A percentile compares a stretch with the other conserved stretches of the same genome.
phyloP scores from a whole-genome alignment of 2,113 vertebrate species.

The Sterna hirundo region DNA sequence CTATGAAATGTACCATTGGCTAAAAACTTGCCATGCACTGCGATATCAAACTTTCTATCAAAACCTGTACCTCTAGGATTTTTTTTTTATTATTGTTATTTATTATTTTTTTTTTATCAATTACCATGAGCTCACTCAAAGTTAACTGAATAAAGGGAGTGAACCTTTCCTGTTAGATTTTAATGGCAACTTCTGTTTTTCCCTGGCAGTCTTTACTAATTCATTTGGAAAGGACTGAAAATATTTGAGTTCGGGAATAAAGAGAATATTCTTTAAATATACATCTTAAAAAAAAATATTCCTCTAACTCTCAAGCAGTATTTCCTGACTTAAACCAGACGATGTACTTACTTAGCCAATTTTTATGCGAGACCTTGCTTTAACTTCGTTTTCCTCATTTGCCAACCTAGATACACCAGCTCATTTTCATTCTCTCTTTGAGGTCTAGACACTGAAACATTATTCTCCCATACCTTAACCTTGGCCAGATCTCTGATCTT shows the following conservation, averaged over 20 bases:
- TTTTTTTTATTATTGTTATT: not conserved
- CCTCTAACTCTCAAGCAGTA: not conserved
- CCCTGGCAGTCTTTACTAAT: not conserved
- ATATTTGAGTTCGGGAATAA: not conserved
- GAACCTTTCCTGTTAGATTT: not conserved
- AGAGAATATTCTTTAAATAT: not conserved
- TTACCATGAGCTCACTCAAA: not conserved
- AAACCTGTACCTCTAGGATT: not conserved
- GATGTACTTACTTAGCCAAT: conserved; percentile 10
- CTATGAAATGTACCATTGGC: not conserved
- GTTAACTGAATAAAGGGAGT: not conserved
- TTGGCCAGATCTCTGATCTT: not conserved
- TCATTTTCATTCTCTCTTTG: not conserved
- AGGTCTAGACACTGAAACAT: not conserved
- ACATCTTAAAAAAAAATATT: not conserved
- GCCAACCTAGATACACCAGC: not conserved
- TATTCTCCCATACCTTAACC: not conserved
- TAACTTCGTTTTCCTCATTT: not conserved
- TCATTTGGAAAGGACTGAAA: not conserved
- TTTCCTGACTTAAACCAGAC: conserved; percentile 34
- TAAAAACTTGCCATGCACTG: not conserved
- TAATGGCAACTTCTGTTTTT: not conserved
- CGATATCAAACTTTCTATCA: conserved; percentile 30
- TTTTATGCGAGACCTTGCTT: not conserved
- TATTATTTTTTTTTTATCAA: not conserved